Evolutionary conservation across 2,113 vertebrate species (phyloP), one percentile per base, ranked within the genome.

Genomic region (Planiliza haematocheilus): DNA sequence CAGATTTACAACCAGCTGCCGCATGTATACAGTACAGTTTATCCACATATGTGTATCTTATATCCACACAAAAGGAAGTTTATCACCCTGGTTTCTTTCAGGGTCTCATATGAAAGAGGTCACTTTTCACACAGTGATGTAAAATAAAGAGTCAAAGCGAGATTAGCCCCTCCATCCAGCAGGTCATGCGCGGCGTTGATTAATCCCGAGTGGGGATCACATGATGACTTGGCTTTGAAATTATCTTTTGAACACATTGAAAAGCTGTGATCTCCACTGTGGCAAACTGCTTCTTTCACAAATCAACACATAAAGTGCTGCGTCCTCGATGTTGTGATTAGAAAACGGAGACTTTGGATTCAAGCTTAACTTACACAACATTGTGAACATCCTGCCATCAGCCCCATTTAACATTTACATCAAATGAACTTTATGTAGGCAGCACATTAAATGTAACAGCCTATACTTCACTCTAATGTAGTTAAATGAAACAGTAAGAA

Each of bases 131-230:
- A 16, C 52, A 53, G n/a, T 71, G 37, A 48, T 55, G 43, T 30
- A 14, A 53, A 63, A 48, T 2, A 60, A 18, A 63, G 42, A 69
- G 41, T 75, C 8, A 49, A 71, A 65, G 64, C 11, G 41, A 70
- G 43, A 52, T 7, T 8, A 52, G 52, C 30, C 50, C 49, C 59
- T 81, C 56, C 49, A 59, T 48, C 63, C 60, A 64, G 39, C 45
- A 10, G 88, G 70, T 88, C 77, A 81, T 63, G 49, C 70, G 69
- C 21, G 65, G 67, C 58, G 75, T 34, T 83, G 66, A 60, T 62
- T 64, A 85, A 86, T 80, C 75, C 78, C 59, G 69, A 41, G 63
- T 43, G 69, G 68, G 77, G 70, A 63, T 81, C 57, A 37, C 18
- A 65, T 66, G 64, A 89, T 57, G 55, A 48, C 50, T 62, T 16